These are phyloP conservation scores for Chiridota heheva DNA, from an alignment of 35 echinoderm and acorn worm species.

Conservation along the genomic window DNA sequence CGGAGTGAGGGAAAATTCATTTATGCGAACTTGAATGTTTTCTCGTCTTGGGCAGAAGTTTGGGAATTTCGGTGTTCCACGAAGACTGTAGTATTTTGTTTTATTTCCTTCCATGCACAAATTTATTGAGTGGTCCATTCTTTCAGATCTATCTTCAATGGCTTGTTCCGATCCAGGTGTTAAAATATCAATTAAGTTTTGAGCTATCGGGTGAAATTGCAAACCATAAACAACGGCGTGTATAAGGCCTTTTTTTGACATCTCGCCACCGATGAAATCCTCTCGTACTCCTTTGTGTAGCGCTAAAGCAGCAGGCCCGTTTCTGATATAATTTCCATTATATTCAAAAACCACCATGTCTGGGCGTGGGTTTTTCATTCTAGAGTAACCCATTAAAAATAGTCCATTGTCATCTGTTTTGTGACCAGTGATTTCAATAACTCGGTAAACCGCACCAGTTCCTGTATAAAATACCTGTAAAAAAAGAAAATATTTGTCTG, in stretches of 20 bases:
- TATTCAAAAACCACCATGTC: conserved; percentile 47
- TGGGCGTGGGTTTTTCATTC: conserved; percentile 53
- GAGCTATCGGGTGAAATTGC: background rate
- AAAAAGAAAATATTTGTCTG: too few species aligned
- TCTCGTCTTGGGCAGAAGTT: conserved; percentile 60
- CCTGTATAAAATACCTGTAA: conserved; percentile 35
- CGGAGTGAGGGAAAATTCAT: conserved; percentile 67
- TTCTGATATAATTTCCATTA: conserved; percentile 23
- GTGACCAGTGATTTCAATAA: conserved; percentile 34
- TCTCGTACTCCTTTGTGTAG: conserved; percentile 37
- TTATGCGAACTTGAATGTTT: conserved; percentile 67
- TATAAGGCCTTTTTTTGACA: conserved; percentile 47
- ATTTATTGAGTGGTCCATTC: conserved; percentile 72
- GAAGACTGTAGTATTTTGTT: conserved; percentile 19
- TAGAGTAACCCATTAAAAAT: conserved; percentile 68
- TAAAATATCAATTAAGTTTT: conserved; percentile 53
- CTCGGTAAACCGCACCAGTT: conserved; percentile 18
- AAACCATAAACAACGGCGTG: conserved; percentile 53
- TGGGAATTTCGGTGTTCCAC: conserved; percentile 64
- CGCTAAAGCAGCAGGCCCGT: conserved; percentile 50
- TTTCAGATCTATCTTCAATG: conserved; percentile 8
- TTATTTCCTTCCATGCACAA: conserved; percentile 44
- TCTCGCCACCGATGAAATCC: background rate
- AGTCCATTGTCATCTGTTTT: conserved; percentile 80
- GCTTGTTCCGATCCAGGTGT: conserved; percentile 26